Evolutionary conservation across 53 echinoderm and acorn worm genomes (phyloP), one percentile per base, ranked within the genome.

Genomic region (Antedon mediterranea): DNA sequence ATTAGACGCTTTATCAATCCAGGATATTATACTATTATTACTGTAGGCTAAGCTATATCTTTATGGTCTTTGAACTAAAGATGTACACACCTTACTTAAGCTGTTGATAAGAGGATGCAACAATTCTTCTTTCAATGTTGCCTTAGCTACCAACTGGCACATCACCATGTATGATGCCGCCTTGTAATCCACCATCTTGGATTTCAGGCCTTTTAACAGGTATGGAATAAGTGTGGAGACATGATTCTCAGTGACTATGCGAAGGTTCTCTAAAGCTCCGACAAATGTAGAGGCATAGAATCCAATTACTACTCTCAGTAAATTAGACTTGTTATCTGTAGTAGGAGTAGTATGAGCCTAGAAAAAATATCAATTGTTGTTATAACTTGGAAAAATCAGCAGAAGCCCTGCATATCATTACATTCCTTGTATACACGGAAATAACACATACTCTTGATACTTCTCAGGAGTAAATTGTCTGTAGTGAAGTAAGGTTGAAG

Each of bases 211-310:
- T 44, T 91, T 86, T 5, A 87, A 43, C 26, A 91, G 80, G 73
- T 86, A 94, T 0, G 94, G 94, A 0, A 91, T 43, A 28, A 91
- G 75, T 31, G 80, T 81, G 0, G 94, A 89, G 26, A 94, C 76
- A 32, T 91, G 85, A 30, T 85, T 79, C 76, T 94, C 94, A 37
- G 79, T 81, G 0, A 91, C 74, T 30, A 75, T 43, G 28, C 73
- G 74, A 27, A 83, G 72, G 26, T 79, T 72, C 71, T 91, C 89
- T 32, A 93, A 87, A 28, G 91, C 85, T 8, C 91, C 89, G 42
- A 94, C 89, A 6, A 94, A 31, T 26, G 94, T 87, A 18, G 94
- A 82, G 30, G 87, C 87, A 44, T 94, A 94, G 79, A 94, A 94
- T 34, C 87, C 79, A 44, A 87, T 85, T 4, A 82, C 57, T 34